Evolutionary conservation across 2,113 vertebrate genomes (phyloP).

Genomic region (Psammodynastes pulverulentus): DNA sequence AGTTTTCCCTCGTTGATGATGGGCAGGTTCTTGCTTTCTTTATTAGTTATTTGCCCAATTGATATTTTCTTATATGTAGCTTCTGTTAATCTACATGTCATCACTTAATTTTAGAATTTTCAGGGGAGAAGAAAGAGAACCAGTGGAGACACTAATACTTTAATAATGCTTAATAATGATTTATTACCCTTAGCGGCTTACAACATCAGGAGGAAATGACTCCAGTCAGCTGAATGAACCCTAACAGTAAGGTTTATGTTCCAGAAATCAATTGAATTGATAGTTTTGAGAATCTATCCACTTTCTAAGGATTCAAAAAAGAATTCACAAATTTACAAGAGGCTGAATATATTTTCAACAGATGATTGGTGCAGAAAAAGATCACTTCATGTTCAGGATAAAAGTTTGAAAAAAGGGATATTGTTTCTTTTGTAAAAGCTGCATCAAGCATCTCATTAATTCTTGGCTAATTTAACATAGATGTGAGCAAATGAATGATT

Average conservation of each 20-base stretch:
- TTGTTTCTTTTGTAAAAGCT: background rate
- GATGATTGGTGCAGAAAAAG: background rate
- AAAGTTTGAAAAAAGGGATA: background rate
- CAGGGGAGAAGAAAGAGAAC: background rate
- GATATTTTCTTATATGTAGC: background rate
- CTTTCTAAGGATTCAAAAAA: background rate
- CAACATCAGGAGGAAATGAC: background rate
- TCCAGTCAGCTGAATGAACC: background rate
- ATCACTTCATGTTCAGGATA: background rate
- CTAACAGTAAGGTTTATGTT: background rate
- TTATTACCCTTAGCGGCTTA: background rate
- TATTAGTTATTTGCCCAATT: background rate
- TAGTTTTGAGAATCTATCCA: background rate
- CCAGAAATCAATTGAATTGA: background rate
- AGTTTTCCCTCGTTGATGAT: background rate
- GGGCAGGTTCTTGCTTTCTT: background rate
- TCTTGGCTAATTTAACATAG: background rate
- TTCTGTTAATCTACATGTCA: background rate
- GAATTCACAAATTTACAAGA: background rate
- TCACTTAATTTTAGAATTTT: background rate
- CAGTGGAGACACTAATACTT: background rate
- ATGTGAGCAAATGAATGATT: background rate
- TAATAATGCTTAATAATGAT: background rate
- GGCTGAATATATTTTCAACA: background rate
- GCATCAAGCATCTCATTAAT: background rate